These are phyloP conservation scores for Drosophila novamexicana DNA, from an alignment of 1,140 invertebrate species.

Conservation along the genomic window DNA sequence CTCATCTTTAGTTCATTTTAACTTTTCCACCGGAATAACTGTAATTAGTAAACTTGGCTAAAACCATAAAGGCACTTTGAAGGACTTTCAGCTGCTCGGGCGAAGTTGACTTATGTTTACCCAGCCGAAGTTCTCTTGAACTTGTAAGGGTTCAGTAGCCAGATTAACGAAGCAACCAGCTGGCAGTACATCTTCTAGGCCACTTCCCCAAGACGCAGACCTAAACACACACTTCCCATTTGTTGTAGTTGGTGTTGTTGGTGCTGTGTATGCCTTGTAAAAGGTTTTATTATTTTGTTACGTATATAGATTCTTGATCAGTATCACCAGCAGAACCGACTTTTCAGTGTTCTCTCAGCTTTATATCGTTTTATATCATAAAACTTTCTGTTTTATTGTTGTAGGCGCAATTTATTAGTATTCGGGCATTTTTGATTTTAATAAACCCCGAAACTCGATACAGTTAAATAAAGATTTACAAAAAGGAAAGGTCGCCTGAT, in stretches of 20 bases:
- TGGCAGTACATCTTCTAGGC: conserved; percentile 11
- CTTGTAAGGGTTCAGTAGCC: conserved; percentile 30
- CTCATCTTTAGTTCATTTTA: conserved; percentile 14
- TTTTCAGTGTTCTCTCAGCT: too few species aligned
- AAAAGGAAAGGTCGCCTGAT: too few species aligned
- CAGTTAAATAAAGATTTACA: too few species aligned
- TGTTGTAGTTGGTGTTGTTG: conserved; percentile 5
- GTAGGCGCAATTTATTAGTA: too few species aligned
- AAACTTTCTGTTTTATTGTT: too few species aligned
- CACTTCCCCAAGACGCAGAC: conserved; percentile 8
- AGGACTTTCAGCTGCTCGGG: conserved; percentile 26
- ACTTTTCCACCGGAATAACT: conserved; percentile 7
- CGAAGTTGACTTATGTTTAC: conserved; percentile 36
- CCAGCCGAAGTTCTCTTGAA: conserved; percentile 35
- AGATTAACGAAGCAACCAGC: conserved; percentile 17
- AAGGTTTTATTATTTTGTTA: too few species aligned
- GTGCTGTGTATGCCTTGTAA: neutral
- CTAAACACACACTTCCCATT: conserved; percentile 18
- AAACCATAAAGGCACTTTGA: conserved; percentile 21
- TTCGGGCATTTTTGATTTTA: too few species aligned
- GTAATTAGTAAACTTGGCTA: conserved; percentile 41
- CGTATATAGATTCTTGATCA: too few species aligned
- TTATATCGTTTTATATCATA: too few species aligned
- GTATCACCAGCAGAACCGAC: too few species aligned
- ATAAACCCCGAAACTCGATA: too few species aligned